phyloP scores from a whole-genome alignment of 2,113 vertebrate species.

The Colaptes auratus region DNA sequence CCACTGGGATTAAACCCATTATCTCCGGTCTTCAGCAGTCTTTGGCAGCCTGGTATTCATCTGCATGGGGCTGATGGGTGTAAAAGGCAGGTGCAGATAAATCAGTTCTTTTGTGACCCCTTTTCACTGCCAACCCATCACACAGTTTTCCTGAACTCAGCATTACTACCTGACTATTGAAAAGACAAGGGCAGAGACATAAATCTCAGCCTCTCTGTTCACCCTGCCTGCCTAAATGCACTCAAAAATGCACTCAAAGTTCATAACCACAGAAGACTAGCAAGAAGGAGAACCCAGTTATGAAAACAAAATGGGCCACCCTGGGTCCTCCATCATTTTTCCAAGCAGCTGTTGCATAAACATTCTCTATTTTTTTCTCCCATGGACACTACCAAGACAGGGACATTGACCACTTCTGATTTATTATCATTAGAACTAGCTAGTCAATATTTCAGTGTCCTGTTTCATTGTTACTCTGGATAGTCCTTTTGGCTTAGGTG shows the following conservation, averaged over 20 bases:
- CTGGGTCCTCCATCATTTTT: neutral
- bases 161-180: neutral
- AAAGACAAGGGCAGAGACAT: neutral
- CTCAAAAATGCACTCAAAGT: neutral
- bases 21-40: neutral
- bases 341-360: neutral
- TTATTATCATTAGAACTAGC: neutral
- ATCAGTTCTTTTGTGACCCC: neutral
- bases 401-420: neutral
- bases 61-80: fast-evolving
- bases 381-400: neutral
- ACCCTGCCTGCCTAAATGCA: neutral
- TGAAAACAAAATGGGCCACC: neutral
- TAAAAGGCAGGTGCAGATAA: neutral
- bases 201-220: neutral
- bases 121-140: fast-evolving
- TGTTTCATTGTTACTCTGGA: neutral
- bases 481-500: neutral
- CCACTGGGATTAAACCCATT: neutral
- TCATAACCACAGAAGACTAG: neutral
- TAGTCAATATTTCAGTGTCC: neutral
- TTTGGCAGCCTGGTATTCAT: neutral
- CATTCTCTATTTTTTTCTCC: neutral
- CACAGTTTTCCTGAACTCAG: neutral
- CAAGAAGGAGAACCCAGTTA: neutral